Conservation (phyloP, 2,113 vertebrate species). For the Uria lomvia region DNA sequence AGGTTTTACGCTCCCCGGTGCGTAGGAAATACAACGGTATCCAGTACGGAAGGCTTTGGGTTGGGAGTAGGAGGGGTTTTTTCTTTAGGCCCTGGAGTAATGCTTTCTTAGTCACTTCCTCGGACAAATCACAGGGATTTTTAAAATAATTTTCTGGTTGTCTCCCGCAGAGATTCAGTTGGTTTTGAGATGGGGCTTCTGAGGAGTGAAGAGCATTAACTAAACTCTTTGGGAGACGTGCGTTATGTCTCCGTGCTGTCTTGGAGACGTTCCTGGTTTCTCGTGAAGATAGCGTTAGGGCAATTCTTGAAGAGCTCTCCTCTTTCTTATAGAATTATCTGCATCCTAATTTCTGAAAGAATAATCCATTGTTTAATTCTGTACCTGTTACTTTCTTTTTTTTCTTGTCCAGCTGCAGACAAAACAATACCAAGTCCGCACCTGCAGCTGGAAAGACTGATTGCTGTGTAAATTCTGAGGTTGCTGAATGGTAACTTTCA, state of each 20-base stretch:
- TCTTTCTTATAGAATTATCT: neutral
- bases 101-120: neutral
- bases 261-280: rapidly evolving
- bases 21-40: neutral
- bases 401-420: neutral
- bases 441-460: neutral
- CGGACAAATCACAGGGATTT: neutral
- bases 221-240: neutral
- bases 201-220: neutral
- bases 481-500: neutral
- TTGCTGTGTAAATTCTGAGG: neutral
- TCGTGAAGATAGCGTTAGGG: neutral
- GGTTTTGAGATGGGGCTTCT: neutral
- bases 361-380: neutral
- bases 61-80: neutral
- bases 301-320: neutral
- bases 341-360: neutral
- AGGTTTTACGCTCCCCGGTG: neutral
- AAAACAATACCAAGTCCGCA: neutral
- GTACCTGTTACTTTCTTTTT: neutral
- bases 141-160: neutral
- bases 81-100: neutral
- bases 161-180: neutral
- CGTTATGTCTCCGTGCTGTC: rapidly evolving
- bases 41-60: neutral